These are phyloP conservation scores for Neosalanx taihuensis DNA, from an alignment of 2,797 vertebrate species.

Conservation along the genomic window DNA sequence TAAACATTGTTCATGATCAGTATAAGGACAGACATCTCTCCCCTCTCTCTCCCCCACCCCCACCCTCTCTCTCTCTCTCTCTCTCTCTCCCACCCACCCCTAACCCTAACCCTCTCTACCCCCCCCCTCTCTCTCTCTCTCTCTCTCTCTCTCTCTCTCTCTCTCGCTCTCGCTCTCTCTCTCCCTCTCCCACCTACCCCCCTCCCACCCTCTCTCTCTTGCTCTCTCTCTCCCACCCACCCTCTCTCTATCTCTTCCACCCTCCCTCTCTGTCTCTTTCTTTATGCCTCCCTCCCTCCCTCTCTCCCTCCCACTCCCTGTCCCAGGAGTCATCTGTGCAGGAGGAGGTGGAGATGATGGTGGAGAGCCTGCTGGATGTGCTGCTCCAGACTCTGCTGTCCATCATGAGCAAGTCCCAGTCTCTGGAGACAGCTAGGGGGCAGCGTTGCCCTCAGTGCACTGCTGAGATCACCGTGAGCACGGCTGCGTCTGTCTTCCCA, in stretches of 20 bases:
- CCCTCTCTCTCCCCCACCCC: background rate
- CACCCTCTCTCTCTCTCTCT: background rate
- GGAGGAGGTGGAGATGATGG: slow-evolving; percentile 99
- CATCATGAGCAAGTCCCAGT: slow-evolving; percentile 99
- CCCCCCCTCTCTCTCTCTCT: background rate
- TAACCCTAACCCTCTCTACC: no score
- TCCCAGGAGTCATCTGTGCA: slow-evolving; percentile 92
- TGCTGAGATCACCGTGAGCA: slow-evolving; percentile 97
- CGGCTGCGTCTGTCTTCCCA: slow-evolving; percentile 63
- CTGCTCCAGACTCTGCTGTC: slow-evolving; percentile 97
- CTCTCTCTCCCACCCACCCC: slow-evolving; percentile 11
- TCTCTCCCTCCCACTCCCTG: background rate
- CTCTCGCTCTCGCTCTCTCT: background rate
- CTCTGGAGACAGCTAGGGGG: slow-evolving; percentile 98
- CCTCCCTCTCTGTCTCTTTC: background rate
- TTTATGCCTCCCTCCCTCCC: background rate
- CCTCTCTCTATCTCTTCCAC: background rate
- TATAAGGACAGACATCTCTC: no score
- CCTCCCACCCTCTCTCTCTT: background rate
- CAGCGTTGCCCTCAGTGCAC: slow-evolving; percentile 99
- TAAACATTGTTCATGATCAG: background rate
- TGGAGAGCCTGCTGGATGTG: slow-evolving; percentile 98
- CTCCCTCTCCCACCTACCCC: background rate
- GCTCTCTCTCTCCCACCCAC: background rate
- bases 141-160: background rate